These are phyloP conservation scores for Mesopsocus fuscifrons DNA, from an alignment of 2,888 invertebrate species.

Conservation along the genomic window DNA sequence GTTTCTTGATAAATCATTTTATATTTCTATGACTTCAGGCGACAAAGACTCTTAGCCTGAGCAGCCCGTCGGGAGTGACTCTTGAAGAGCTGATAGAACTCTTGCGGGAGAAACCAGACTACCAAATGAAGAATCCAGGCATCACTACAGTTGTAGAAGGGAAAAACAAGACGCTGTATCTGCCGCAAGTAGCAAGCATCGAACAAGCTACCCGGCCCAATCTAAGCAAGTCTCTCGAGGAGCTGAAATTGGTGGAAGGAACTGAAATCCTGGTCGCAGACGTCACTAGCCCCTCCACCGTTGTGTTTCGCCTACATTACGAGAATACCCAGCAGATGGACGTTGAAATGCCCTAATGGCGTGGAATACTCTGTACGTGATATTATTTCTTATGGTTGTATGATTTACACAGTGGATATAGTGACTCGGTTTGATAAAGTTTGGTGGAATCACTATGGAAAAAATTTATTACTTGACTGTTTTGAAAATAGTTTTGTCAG, in stretches of 20 bases:
- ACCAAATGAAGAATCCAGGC: conserved; percentile 83
- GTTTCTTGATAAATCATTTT: not conserved
- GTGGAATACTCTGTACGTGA: not conserved
- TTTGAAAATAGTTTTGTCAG: too few species aligned
- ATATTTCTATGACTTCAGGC: not conserved
- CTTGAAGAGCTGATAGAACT: conserved; percentile 66
- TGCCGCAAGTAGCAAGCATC: conserved; percentile 79
- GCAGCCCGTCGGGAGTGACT: conserved; percentile 31
- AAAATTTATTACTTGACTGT: too few species aligned
- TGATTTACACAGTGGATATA: too few species aligned
- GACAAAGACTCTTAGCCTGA: not conserved
- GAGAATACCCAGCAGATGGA: conserved; percentile 20
- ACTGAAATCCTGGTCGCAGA: conserved; percentile 83
- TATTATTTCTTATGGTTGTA: not conserved
- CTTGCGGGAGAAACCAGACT: conserved; percentile 53
- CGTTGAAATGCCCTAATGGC: conserved; percentile 18
- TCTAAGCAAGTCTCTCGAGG: conserved; percentile 66
- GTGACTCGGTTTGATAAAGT: too few species aligned
- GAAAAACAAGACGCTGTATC: conserved; percentile 80
- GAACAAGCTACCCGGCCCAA: conserved; percentile 78
- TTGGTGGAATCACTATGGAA: too few species aligned
- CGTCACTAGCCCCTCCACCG: conserved; percentile 66
- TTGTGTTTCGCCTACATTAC: conserved; percentile 56
- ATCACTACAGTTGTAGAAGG: conserved; percentile 65
- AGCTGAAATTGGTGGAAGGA: conserved; percentile 68